phyloP scores from a whole-genome alignment of 2,797 vertebrate genomes.

The Megalops cyprinoides region DNA sequence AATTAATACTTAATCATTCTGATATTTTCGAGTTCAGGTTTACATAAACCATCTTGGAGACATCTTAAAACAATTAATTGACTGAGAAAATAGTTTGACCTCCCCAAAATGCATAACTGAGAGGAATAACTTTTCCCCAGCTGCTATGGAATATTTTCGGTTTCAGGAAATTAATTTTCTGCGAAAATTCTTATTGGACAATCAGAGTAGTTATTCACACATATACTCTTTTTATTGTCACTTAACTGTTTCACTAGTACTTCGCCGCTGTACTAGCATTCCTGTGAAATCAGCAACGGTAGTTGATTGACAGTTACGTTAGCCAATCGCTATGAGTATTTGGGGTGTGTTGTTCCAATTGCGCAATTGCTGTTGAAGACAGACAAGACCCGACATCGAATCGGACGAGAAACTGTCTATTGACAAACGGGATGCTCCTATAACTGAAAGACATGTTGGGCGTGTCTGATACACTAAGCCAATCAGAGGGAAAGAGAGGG shows the following conservation, averaged over 20 bases:
- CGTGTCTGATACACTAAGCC: constrained; percentile 45
- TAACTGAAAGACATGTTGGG: constrained; percentile 61
- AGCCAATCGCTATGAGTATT: constrained; percentile 42
- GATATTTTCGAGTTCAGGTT: too few species aligned
- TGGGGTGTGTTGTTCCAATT: constrained; percentile 18
- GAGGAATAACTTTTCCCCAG: neutral
- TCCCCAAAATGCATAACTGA: neutral
- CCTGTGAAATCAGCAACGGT: neutral
- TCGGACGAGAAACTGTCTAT: constrained; percentile 56
- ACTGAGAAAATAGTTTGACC: neutral
- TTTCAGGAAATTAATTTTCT: neutral
- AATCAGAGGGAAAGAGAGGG: constrained; percentile 68
- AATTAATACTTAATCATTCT: too few species aligned
- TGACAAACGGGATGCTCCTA: constrained; percentile 48
- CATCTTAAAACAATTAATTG: too few species aligned
- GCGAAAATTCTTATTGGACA: too few species aligned
- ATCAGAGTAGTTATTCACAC: too few species aligned
- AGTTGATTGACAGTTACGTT: neutral
- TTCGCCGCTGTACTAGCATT: neutral
- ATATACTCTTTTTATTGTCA: too few species aligned
- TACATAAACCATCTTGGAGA: too few species aligned
- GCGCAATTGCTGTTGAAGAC: constrained; percentile 27
- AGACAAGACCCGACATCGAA: constrained; percentile 48
- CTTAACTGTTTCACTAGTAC: neutral
- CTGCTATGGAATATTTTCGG: neutral